Percentiles rank a stretch among this genome's conserved stretches.
Evolutionary conservation across 1,140 invertebrate species (phyloP).

Genomic region (Anastrepha ludens): DNA sequence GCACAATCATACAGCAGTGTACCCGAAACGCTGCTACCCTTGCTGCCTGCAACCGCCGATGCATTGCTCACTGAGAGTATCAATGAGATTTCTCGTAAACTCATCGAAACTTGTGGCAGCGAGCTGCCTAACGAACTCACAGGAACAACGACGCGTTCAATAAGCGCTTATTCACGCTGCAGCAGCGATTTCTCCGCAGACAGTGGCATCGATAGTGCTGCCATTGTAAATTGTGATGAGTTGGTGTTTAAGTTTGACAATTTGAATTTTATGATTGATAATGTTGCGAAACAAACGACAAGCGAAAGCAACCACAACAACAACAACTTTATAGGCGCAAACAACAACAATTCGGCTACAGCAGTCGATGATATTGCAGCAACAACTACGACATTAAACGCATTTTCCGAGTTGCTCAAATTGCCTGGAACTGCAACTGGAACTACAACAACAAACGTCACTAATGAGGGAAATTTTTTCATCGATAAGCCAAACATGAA

Average conservation of each 20-base stretch:
- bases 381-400: not conserved
- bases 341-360: not conserved
- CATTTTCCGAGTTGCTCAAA: not conserved
- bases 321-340: conserved; percentile 62
- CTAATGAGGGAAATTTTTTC: conserved; percentile 43
- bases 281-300: not conserved
- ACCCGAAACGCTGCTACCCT: not conserved
- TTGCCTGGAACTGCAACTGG: conserved; percentile 32
- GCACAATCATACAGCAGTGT: not conserved
- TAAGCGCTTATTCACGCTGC: conserved; percentile 56
- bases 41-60: conserved; percentile 61
- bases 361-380: too few relatives aligned
- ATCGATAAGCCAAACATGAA: conserved; percentile 64
- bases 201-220: conserved; percentile 70
- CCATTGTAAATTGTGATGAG: conserved; percentile 63
- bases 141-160: not conserved
- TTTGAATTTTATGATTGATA: conserved; percentile 62
- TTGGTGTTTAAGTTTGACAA: conserved; percentile 72
- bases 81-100: conserved; percentile 72
- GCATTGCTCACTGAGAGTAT: conserved; percentile 69
- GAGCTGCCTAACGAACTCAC: conserved; percentile 21
- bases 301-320: conserved; percentile 56
- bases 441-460: conserved; percentile 5
- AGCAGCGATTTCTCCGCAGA: conserved; percentile 64
- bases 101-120: conserved; percentile 67